Conservation (phyloP, 2,888 invertebrate genomes). For the Cephalotes varians region DNA sequence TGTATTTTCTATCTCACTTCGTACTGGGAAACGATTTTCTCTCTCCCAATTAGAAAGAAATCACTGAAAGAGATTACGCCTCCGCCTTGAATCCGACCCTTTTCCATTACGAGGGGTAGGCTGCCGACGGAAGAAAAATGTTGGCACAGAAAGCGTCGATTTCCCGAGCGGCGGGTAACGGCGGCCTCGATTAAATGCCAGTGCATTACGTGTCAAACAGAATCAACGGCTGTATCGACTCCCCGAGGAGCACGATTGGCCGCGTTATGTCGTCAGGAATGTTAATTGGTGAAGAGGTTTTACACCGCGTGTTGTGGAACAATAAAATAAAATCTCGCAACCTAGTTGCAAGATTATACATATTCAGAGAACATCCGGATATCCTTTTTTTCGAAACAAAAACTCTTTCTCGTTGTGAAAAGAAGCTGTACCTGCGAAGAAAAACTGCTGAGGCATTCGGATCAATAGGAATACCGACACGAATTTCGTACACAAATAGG, state of each 20-base stretch:
- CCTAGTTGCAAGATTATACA: not conserved
- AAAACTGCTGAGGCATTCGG: not conserved
- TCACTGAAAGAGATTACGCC: not conserved
- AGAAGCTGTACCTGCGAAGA: not conserved
- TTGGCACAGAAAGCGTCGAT: conserved; percentile 13
- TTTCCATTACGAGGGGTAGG: conserved; percentile 7
- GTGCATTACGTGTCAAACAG: conserved; percentile 31
- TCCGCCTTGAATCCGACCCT: not conserved
- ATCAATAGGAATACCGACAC: not conserved
- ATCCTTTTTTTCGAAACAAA: not conserved
- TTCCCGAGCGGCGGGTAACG: conserved; percentile 19
- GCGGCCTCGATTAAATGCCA: conserved; percentile 50
- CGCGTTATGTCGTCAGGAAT: conserved; percentile 52
- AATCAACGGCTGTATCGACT: conserved; percentile 45
- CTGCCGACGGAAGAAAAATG: conserved; percentile 6
- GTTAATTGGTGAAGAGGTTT: conserved; percentile 28
- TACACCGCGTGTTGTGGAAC: conserved; percentile 17
- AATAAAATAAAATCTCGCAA: not conserved
- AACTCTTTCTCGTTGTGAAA: not conserved
- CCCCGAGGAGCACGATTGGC: conserved; percentile 48
- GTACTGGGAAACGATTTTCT: not conserved
- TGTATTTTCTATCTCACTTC: not conserved
- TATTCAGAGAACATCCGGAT: not conserved
- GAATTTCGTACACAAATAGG: conserved; percentile 11
- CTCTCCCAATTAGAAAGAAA: not conserved